Evolutionary conservation across 2,888 invertebrate genomes (phyloP).

Genomic region (Furcula furcula): DNA sequence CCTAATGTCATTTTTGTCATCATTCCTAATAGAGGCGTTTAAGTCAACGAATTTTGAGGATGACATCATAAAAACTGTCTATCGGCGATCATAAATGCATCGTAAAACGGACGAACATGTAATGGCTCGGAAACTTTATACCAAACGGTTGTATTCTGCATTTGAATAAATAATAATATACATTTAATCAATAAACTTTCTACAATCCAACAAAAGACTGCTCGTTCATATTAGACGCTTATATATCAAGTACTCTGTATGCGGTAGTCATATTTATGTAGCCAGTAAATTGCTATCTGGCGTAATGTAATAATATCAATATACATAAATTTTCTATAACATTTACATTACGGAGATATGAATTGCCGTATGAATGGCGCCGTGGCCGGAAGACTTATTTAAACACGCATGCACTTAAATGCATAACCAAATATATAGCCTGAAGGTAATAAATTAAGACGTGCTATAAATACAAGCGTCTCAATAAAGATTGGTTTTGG

Average conservation of each 20-base stretch:
- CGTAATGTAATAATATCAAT: slow-evolving; percentile 75
- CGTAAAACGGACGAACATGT: no score
- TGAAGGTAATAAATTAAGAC: not conserved
- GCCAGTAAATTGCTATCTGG: slow-evolving; percentile 63
- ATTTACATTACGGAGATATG: slow-evolving; percentile 76
- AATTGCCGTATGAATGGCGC: slow-evolving; percentile 53
- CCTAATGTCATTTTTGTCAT: no score
- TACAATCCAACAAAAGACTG: slow-evolving; percentile 38
- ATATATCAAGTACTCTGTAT: slow-evolving; percentile 47
- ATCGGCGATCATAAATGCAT: no score
- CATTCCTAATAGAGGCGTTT: no score
- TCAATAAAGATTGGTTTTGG: no score
- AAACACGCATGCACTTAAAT: slow-evolving; percentile 16
- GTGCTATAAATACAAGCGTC: no score
- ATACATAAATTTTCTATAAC: slow-evolving; percentile 78
- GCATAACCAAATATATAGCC: slow-evolving; percentile 4
- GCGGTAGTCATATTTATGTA: slow-evolving; percentile 67
- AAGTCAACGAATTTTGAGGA: no score
- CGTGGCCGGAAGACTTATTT: slow-evolving; percentile 19
- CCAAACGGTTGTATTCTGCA: no score
- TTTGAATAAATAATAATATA: slow-evolving; percentile 21
- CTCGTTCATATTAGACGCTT: slow-evolving; percentile 43
- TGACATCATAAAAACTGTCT: no score
- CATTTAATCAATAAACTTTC: slow-evolving; percentile 36
- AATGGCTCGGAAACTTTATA: no score